These are phyloP conservation scores for Melanophora roralis DNA, from an alignment of 2,888 invertebrate genomes.

Conservation along the genomic window DNA sequence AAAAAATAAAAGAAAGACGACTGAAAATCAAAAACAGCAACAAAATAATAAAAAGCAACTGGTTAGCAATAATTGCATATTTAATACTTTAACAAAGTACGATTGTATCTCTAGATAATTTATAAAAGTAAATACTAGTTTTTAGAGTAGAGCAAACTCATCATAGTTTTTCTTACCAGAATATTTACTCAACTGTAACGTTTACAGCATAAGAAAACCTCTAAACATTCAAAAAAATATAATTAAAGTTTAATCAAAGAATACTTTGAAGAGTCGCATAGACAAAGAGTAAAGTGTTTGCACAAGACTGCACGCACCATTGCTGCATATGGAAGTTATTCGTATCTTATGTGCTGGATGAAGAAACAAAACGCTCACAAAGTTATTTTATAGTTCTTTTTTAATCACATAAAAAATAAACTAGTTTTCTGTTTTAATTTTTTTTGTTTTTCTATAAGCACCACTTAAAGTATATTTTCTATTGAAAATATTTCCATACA, in stretches of 20 bases:
- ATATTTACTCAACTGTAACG: slow-evolving; percentile 21
- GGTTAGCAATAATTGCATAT: slow-evolving; percentile 39
- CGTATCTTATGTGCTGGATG: neutral
- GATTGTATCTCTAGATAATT: neutral
- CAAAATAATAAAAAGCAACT: slow-evolving; percentile 1
- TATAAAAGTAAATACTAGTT: neutral
- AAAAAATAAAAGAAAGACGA: slow-evolving; percentile 26
- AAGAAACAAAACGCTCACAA: no score
- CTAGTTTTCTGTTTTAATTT: slow-evolving; percentile 36
- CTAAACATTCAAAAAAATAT: slow-evolving; percentile 54
- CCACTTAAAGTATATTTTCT: slow-evolving; percentile 12
- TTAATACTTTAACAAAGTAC: slow-evolving; percentile 12
- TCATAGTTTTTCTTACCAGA: slow-evolving; percentile 30
- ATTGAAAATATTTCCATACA: neutral
- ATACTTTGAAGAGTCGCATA: slow-evolving; percentile 14
- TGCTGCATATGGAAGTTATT: no score
- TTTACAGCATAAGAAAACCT: neutral
- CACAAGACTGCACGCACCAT: neutral
- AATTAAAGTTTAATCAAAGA: slow-evolving; percentile 37
- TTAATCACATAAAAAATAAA: slow-evolving; percentile 15
- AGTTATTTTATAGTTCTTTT: slow-evolving; percentile 5
- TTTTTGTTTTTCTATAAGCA: slow-evolving; percentile 32
- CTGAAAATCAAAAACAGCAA: neutral
- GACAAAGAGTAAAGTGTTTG: slow-evolving; percentile 16
- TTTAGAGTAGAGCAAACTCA: slow-evolving; percentile 26